Evolutionary conservation across 23 tunicate genomes (phyloP), one percentile per base, ranked within the genome.

Genomic region (Halocynthia aurantium): DNA sequence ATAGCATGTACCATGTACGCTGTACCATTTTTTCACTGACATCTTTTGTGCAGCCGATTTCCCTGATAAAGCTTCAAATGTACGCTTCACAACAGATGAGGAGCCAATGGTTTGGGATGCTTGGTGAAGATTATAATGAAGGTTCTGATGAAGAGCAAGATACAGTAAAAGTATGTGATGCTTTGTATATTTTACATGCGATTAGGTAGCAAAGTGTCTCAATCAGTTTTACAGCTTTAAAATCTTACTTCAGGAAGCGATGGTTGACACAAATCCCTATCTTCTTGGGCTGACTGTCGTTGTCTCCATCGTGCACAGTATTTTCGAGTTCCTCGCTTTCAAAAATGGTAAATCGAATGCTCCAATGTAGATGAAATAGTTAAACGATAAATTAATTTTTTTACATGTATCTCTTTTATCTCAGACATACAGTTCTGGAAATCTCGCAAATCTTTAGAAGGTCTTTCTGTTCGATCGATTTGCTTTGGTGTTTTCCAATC

Each of bases 361-460:
- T 13, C 63, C 2, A 58, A 58, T 58, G 63, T 58, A 58, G 63
- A 1, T 58, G 63, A 5, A n/a, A 58, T 5, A 58, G 63, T n/a
- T n/a, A n/a, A n/a, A n/a, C n/a, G n/a, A n/a, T n/a, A n/a, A 4
- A 58, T n/a, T 13, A 57, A 57, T 58, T 13, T 13, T 58, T 58
- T 58, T 13, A 58, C 63, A 4, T 13, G 4, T 12, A 1, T 15
- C 2, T 67, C 12, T 5, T 18, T 18, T 72, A 44, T 74, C 17
- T 8, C 50, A 74, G 78, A 96, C 64, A 96, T 96, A 62, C 99
- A 96, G 86, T 96, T 96, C 65, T 96, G 99, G 99, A 96, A 89
- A 52, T 65, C 87, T 49, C 78, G 99, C 15, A 76, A 96, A 64
- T 70, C 95, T 52, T 62, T 96, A 19, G 93, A 81, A 75, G 99